A percentile compares a stretch with the other conserved stretches of the same genome.
Evolutionary conservation across 1,140 invertebrate species (phyloP).

Genomic region (Aphelinus atriplicis): DNA sequence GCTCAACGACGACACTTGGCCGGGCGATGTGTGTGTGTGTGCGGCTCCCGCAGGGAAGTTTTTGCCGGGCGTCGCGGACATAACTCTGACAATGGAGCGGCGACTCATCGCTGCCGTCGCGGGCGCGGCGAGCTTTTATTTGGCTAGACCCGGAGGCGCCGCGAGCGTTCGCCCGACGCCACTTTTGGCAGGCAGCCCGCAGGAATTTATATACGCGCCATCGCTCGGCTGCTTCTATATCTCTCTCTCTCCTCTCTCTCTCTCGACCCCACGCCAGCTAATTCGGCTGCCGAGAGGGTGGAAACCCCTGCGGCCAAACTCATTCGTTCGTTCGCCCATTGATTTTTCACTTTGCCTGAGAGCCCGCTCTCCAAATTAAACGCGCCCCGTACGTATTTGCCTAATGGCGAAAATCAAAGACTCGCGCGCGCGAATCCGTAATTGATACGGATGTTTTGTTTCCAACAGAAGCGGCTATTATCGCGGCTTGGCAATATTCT

Average conservation of each 20-base stretch:
- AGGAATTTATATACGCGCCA: too few species aligned
- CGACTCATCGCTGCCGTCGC: background rate
- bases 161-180: background rate
- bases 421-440: background rate
- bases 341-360: slow-evolving; percentile 23
- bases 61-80: background rate
- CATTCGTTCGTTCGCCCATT: slow-evolving; percentile 4
- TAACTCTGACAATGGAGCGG: slow-evolving; percentile 6
- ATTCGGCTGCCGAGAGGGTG: slow-evolving; percentile 8
- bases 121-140: slow-evolving; percentile 30
- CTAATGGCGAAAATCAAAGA: too few species aligned
- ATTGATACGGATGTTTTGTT: background rate
- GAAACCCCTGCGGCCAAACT: background rate
- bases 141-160: slow-evolving; percentile 35
- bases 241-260: too few species aligned
- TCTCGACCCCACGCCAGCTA: background rate
- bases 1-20: too few species aligned
- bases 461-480: background rate
- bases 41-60: too few species aligned
- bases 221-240: too few species aligned
- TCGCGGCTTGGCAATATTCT: too few species aligned
- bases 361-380: too few species aligned
- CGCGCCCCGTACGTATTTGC: too few species aligned
- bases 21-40: too few species aligned
- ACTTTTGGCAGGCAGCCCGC: slow-evolving; percentile 11